Percentiles rank a stretch among this genome's conserved stretches.
Evolutionary conservation across 1,140 invertebrate species (phyloP).

Genomic region (Drosophila saltans): DNA sequence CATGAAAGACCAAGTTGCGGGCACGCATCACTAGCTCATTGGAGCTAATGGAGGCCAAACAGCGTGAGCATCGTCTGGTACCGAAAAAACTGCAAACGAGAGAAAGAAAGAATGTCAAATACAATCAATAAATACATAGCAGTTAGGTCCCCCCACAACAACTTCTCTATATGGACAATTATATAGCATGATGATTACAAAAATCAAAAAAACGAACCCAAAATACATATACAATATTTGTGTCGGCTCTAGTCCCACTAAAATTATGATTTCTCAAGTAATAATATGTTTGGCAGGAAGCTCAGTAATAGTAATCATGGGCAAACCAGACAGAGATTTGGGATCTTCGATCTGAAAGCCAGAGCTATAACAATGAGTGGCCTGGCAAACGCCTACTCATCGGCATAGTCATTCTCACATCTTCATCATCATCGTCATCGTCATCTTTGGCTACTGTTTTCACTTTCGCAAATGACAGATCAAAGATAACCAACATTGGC

Average conservation of each 20-base stretch:
- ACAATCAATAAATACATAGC: slow-evolving; percentile 3
- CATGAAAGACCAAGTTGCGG: slow-evolving; percentile 95
- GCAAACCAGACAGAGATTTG: slow-evolving; percentile 9
- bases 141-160: slow-evolving; percentile 2
- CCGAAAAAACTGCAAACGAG: slow-evolving; percentile 89
- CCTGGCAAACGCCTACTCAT: slow-evolving; percentile 63
- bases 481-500: slow-evolving; percentile 61
- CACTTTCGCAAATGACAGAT: slow-evolving; percentile 67
- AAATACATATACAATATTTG: slow-evolving; percentile 28
- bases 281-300: slow-evolving; percentile 66
- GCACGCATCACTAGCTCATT: slow-evolving; percentile 98
- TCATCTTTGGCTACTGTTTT: slow-evolving; percentile 48
- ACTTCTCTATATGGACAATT: slow-evolving; percentile 31
- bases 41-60: slow-evolving; percentile 94
- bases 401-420: background rate
- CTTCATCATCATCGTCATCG: slow-evolving; percentile 13
- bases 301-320: slow-evolving; percentile 34
- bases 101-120: slow-evolving; percentile 42
- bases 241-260: slow-evolving; percentile 25
- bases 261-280: slow-evolving; percentile 48
- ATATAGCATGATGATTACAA: slow-evolving; percentile 50
- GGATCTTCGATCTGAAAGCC: slow-evolving; percentile 14
- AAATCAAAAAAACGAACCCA: slow-evolving; percentile 22
- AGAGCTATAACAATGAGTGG: slow-evolving; percentile 36
- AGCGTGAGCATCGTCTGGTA: slow-evolving; percentile 93